Percentiles rank a stretch among this genome's conserved stretches.
phyloP scores from a whole-genome alignment of 2,888 invertebrate genomes.

The Escarpia spicata region DNA sequence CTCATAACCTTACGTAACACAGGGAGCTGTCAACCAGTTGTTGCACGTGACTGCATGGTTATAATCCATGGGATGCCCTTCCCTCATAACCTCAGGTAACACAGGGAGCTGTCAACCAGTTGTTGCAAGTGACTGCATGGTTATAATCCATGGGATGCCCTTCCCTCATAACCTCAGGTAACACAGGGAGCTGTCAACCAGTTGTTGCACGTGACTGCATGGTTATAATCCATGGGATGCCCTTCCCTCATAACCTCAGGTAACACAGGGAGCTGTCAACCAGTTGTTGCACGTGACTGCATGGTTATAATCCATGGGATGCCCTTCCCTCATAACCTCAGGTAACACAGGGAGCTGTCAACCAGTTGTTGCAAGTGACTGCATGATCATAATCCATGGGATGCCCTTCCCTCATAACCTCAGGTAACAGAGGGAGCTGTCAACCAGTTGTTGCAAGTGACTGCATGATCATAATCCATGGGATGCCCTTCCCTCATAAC shows the following conservation, averaged over 20 bases:
- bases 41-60: slow-evolving; percentile 96
- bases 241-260: slow-evolving; percentile 92
- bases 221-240: slow-evolving; percentile 99
- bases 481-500: slow-evolving; percentile 95
- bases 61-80: slow-evolving; percentile 98
- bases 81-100: slow-evolving; percentile 80
- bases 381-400: slow-evolving; percentile 98
- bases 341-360: slow-evolving; percentile 62
- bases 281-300: slow-evolving; percentile 94
- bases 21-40: slow-evolving; percentile 83
- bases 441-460: slow-evolving; percentile 92
- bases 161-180: slow-evolving; percentile 83
- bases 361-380: slow-evolving; percentile 93
- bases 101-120: slow-evolving; percentile 74
- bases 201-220: slow-evolving; percentile 96
- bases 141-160: slow-evolving; percentile 98
- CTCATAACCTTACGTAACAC: no score
- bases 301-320: slow-evolving; percentile 98
- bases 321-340: slow-evolving; percentile 90
- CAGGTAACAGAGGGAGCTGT: no score
- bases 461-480: slow-evolving; percentile 97
- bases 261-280: no score
- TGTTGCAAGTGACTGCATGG: slow-evolving; percentile 95
- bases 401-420: slow-evolving; percentile 96
- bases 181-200: slow-evolving; percentile 70